Evolutionary conservation across 2,888 invertebrate genomes (phyloP).

Genomic region (Nemotelus nigrinus): DNA sequence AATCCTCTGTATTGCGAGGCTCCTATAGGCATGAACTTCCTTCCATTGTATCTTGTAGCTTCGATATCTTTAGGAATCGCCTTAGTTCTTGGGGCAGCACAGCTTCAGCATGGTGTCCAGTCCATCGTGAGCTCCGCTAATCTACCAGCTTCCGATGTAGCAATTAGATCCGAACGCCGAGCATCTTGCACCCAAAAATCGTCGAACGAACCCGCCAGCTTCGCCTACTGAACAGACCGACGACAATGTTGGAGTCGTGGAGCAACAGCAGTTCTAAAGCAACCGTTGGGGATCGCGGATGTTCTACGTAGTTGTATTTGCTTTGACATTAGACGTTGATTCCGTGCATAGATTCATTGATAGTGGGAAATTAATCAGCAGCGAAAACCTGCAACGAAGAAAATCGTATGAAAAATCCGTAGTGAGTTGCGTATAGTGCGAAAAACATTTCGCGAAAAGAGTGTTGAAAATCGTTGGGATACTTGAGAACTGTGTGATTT

Average conservation of each 20-base stretch:
- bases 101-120: no score
- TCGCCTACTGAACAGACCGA: not conserved
- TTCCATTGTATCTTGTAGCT: no score
- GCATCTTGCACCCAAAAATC: no score
- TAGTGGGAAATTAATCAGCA: not conserved
- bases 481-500: no score
- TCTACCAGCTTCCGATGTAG: slow-evolving; percentile 3
- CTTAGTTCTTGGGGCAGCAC: no score
- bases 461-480: no score
- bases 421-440: not conserved
- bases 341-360: not conserved
- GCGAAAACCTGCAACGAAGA: not conserved
- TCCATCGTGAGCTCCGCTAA: not conserved
- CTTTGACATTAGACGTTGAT: not conserved
- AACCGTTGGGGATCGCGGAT: slow-evolving; percentile 31
- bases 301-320: not conserved
- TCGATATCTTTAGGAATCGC: no score
- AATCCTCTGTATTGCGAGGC: no score
- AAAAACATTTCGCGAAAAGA: no score
- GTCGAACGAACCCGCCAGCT: not conserved
- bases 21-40: no score
- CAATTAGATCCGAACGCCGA: no score
- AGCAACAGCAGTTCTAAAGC: slow-evolving; percentile 25
- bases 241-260: slow-evolving; percentile 17
- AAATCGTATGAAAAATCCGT: not conserved